A percentile compares a stretch with the other conserved stretches of the same genome.
Evolutionary conservation across 2,113 vertebrate genomes (phyloP).

Genomic region (Axis porcinus): DNA sequence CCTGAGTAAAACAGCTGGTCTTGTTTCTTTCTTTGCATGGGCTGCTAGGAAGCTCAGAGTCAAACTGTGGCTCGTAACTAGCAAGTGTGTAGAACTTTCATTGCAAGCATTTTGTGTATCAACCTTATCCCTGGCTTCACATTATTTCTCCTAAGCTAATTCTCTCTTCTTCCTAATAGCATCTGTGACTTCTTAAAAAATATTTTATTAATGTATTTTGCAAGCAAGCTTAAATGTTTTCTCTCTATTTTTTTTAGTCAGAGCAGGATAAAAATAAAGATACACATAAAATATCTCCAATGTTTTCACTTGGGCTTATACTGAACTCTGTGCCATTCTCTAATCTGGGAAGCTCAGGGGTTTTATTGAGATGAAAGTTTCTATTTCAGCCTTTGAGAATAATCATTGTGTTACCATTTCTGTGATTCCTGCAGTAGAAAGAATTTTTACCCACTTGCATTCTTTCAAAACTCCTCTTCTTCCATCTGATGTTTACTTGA

Average conservation of each 20-base stretch:
- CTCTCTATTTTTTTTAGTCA: neutral
- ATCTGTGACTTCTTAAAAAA: neutral
- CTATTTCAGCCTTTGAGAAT: neutral
- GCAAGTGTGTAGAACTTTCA: neutral
- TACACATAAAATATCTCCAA: neutral
- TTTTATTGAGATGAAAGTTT: neutral
- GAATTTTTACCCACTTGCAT: neutral
- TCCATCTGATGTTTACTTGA: neutral
- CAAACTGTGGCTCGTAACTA: neutral
- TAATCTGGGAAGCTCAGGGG: neutral
- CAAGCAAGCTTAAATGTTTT: neutral
- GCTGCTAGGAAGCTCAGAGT: neutral
- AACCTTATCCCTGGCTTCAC: neutral
- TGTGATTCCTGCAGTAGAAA: neutral
- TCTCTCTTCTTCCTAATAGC: neutral
- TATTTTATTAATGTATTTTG: neutral
- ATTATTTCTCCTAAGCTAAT: neutral
- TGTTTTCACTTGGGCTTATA: neutral
- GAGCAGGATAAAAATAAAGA: neutral
- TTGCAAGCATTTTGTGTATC: neutral
- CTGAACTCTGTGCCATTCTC: neutral
- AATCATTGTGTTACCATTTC: neutral
- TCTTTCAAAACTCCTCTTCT: neutral
- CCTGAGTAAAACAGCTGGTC: neutral
- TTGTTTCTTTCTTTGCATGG: neutral